Percentiles rank a stretch among this genome's conserved stretches.
Evolutionary conservation across 2,888 invertebrate genomes (phyloP).

Genomic region (Apomyelois bistriatella): DNA sequence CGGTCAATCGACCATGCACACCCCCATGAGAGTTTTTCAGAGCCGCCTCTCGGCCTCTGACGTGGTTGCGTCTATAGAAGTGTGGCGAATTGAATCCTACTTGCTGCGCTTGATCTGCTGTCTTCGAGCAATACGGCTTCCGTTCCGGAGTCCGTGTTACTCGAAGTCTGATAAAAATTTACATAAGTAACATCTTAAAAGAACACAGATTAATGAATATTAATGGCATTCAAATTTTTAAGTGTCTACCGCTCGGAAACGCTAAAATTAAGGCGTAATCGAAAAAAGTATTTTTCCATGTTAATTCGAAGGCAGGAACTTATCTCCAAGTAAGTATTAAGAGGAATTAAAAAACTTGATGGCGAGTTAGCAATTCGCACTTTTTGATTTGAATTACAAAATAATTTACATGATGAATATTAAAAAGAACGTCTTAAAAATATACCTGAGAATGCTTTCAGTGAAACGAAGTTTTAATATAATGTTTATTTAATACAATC

Average conservation of each 20-base stretch:
- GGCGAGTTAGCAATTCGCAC: slow-evolving; percentile 21
- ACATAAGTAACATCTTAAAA: background rate
- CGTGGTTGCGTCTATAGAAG: too few relatives aligned
- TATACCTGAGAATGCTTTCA: slow-evolving; percentile 55
- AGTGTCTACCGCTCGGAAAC: slow-evolving; percentile 5
- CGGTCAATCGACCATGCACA: too few relatives aligned
- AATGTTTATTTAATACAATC: background rate
- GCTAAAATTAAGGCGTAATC: slow-evolving; percentile 8
- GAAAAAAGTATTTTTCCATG: slow-evolving; percentile 16
- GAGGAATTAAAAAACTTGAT: slow-evolving; percentile 13
- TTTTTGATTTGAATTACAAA: slow-evolving; percentile 60
- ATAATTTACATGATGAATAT: slow-evolving; percentile 74
- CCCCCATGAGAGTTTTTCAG: too few relatives aligned
- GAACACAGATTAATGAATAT: slow-evolving; percentile 11
- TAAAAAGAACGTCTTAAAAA: slow-evolving; percentile 54
- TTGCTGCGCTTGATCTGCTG: too few relatives aligned
- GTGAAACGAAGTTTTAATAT: slow-evolving; percentile 12
- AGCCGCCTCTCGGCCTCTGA: too few relatives aligned
- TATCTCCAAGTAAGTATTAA: slow-evolving; percentile 14
- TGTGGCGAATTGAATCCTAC: too few relatives aligned
- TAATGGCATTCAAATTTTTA: slow-evolving; percentile 5
- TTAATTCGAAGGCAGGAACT: slow-evolving; percentile 12
- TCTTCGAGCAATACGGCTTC: too few relatives aligned
- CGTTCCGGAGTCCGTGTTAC: too few relatives aligned
- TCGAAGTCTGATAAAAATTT: too few relatives aligned